Evolutionary conservation across 2,888 invertebrate species (phyloP), one percentile per base, ranked within the genome.

Genomic region (Idaea aversata): DNA sequence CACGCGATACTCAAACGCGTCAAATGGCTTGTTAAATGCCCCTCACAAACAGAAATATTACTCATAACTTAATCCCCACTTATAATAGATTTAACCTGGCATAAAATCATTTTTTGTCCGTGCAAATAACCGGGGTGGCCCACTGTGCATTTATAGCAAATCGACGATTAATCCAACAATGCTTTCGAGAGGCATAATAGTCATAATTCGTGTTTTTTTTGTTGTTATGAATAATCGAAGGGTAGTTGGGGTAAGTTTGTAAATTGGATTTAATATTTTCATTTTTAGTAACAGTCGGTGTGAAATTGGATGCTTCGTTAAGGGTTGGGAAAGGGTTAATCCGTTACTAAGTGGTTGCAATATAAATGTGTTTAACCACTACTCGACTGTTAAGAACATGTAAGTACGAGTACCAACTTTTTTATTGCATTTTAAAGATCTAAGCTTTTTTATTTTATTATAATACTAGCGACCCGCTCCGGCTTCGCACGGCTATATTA

Each of bases 221-320:
- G 81, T 83, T 10, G 36, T 79, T 82, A 74, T 74, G 83, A 87
- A 90, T 90, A 83, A 88, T 89, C 86, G 88, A 84, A 86, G 90
- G 90, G 88, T 81, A 80, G 78, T 76, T 82, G 81, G 87, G 87
- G 86, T 85, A 83, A 82, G 85, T 85, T 84, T 71, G 81, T 87
- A 87, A 90, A 92, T 92, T 93, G 92, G 93, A 93, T 92, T 90
- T 90, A 92, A 92, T 93, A 92, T 92, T 93, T 91, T 86, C 86
- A 83, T 88, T 87, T 88, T 87, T 87, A 79, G 87, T 77, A 88
- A 88, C 89, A 87, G 84, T 90, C 84, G 87, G 88, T 92, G 92
- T 90, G 92, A 91, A 93, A 92, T 93, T 91, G 91, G 84, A 90
- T 88, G 90, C 86, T 82, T 87, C 78, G 77, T 87, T 84, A 85